phyloP scores from a whole-genome alignment of 2,797 vertebrate species.

The Phrynocephalus forsythii region DNA sequence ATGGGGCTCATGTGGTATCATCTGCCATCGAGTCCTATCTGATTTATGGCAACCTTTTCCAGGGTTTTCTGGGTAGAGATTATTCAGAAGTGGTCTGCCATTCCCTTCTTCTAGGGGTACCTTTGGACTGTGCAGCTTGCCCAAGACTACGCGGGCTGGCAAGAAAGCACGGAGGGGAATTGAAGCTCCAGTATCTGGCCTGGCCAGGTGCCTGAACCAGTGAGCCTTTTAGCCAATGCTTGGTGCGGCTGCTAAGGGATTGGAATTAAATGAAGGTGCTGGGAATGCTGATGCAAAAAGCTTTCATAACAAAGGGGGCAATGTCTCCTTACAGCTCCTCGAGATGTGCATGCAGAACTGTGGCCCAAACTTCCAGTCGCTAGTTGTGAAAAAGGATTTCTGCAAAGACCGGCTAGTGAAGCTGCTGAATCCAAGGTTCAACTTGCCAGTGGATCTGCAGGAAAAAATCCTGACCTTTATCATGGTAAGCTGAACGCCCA shows the following conservation, averaged over 20 bases:
- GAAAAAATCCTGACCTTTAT: conserved; percentile 80
- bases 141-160: too few species aligned
- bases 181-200: too few species aligned
- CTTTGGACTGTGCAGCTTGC: too few species aligned
- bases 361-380: conserved; percentile 77
- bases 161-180: too few species aligned
- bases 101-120: too few species aligned
- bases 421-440: conserved; percentile 80
- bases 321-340: conserved; percentile 74
- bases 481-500: conserved; percentile 73
- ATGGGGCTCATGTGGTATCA: neutral
- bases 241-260: neutral
- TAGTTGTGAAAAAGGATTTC: conserved; percentile 83
- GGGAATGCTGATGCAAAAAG: fast-evolving
- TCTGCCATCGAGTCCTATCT: too few species aligned
- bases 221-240: too few species aligned
- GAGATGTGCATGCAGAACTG: conserved; percentile 85
- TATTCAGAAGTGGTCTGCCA: too few species aligned
- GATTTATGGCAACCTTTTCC: too few species aligned
- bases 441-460: conserved; percentile 77
- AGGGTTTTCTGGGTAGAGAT: too few species aligned
- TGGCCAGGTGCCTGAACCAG: too few species aligned
- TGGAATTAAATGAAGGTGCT: neutral
- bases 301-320: conserved; percentile 31
- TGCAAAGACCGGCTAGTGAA: conserved; percentile 80